A percentile compares a stretch with the other conserved stretches of the same genome.
Evolutionary conservation across 2,797 vertebrate species (phyloP).

Genomic region (Microchirus variegatus): DNA sequence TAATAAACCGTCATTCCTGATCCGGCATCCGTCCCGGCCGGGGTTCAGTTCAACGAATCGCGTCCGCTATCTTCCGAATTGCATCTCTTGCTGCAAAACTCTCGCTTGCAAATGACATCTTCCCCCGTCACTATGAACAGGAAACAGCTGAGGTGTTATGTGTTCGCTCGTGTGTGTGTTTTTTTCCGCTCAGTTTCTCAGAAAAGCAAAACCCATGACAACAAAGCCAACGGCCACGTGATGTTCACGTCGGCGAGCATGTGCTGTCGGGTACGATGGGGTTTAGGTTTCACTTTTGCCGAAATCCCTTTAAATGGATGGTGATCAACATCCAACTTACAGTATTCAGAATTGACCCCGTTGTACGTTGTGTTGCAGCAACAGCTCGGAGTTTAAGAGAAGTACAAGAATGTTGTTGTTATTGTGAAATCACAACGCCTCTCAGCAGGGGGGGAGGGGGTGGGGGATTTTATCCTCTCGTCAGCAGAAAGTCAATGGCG

Average conservation of each 20-base stretch:
- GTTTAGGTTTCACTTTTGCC: no score
- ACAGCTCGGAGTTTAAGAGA: neutral
- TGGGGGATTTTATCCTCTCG: slow-evolving; percentile 33
- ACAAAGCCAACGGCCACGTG: slow-evolving; percentile 6
- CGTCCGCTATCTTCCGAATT: slow-evolving; percentile 9
- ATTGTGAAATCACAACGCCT: slow-evolving; percentile 31
- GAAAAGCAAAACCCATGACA: slow-evolving; percentile 49
- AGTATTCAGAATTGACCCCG: neutral
- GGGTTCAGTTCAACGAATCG: slow-evolving; percentile 5
- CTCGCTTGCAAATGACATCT: slow-evolving; percentile 23
- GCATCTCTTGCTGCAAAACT: neutral
- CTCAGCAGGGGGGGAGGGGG: slow-evolving; percentile 4
- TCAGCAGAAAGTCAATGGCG: slow-evolving; percentile 44
- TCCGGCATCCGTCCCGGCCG: slow-evolving; percentile 6
- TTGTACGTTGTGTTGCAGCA: slow-evolving; percentile 2
- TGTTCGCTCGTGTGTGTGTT: slow-evolving; percentile 13
- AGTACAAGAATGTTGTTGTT: slow-evolving; percentile 21
- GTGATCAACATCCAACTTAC: neutral
- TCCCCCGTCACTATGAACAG: slow-evolving; percentile 50
- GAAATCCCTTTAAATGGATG: no score
- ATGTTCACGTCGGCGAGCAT: no score
- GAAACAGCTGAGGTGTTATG: slow-evolving; percentile 73
- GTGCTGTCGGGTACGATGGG: slow-evolving; percentile 25
- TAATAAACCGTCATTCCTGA: slow-evolving; percentile 24
- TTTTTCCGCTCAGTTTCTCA: slow-evolving; percentile 65